These are phyloP conservation scores for Perdita meconis DNA, from an alignment of 2,888 invertebrate species.

Conservation along the genomic window DNA sequence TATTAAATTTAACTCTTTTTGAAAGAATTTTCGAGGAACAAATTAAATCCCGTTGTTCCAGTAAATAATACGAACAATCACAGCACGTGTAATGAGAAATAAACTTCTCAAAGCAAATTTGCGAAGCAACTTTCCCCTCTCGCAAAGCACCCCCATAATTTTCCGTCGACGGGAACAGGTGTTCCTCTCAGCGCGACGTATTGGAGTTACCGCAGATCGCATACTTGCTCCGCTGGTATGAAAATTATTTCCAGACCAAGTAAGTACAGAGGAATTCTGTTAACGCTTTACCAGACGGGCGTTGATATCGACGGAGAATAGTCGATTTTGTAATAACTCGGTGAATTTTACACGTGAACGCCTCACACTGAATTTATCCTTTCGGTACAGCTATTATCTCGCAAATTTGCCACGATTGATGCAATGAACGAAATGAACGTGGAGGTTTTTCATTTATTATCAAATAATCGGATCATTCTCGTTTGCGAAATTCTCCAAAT, in stretches of 20 bases:
- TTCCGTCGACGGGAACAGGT: background rate
- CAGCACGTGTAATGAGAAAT: too few relatives aligned
- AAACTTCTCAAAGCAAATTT: too few relatives aligned
- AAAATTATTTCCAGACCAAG: slow-evolving; percentile 27
- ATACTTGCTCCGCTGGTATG: background rate
- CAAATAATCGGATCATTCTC: too few relatives aligned
- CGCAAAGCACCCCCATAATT: background rate
- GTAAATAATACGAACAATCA: background rate
- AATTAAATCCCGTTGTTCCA: background rate
- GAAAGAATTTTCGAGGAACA: too few relatives aligned
- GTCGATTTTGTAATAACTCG: slow-evolving; percentile 27
- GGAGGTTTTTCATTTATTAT: too few relatives aligned
- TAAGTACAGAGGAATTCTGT: slow-evolving; percentile 22
- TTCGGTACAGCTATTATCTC: too few relatives aligned
- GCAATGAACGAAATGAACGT: slow-evolving; percentile 14
- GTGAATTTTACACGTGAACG: slow-evolving; percentile 4
- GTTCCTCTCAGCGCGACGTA: background rate
- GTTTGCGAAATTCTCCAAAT: too few relatives aligned
- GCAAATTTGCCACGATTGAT: background rate
- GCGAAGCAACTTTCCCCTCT: background rate
- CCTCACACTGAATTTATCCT: slow-evolving; percentile 14
- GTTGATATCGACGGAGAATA: slow-evolving; percentile 19
- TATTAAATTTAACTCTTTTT: too few relatives aligned
- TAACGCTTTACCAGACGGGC: background rate
- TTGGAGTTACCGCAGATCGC: background rate